Percentiles rank a stretch among this genome's conserved stretches.
Conservation (phyloP, 2,797 vertebrate species). For the Poeciliopsis infans region DNA sequence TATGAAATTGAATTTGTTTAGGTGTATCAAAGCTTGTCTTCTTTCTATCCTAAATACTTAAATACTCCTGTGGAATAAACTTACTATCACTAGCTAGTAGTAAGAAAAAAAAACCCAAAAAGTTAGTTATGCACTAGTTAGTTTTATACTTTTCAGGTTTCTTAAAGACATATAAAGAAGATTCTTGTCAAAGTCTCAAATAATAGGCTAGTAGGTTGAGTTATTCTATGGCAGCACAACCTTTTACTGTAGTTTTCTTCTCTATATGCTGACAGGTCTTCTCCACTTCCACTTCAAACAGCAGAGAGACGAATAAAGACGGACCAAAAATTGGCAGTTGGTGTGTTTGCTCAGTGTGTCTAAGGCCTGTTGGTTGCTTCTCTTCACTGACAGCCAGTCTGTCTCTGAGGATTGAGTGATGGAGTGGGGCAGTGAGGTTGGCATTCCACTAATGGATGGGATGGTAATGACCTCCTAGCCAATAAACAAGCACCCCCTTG, state of each 20-base stretch:
- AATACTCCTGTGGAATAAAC: no score
- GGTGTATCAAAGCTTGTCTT: no score
- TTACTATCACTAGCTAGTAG: no score
- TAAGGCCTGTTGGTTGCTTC: slow-evolving; percentile 52
- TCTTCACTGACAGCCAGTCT: slow-evolving; percentile 62
- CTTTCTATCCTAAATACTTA: no score
- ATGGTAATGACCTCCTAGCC: slow-evolving; percentile 76
- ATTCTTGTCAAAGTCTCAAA: neutral
- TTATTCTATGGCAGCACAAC: slow-evolving; percentile 1
- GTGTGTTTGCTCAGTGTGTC: slow-evolving; percentile 63
- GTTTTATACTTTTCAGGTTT: neutral
- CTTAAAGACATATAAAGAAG: neutral
- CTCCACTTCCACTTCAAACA: slow-evolving; percentile 30
- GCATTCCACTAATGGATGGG: slow-evolving; percentile 69
- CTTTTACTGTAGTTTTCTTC: neutral
- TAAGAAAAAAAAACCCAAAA: neutral
- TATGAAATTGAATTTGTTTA: no score
- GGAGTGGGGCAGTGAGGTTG: slow-evolving; percentile 57
- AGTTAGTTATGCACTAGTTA: neutral
- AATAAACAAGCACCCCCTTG: slow-evolving; percentile 65
- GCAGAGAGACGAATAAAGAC: slow-evolving; percentile 64
- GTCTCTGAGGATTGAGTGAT: slow-evolving; percentile 67
- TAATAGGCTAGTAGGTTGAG: slow-evolving; percentile 12
- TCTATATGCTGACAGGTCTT: slow-evolving; percentile 47
- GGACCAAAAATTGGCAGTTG: slow-evolving; percentile 51